Percentiles rank a stretch among this genome's conserved stretches.
Evolutionary conservation across 1,140 invertebrate species (phyloP).

Genomic region (Drosophila kanapiae): DNA sequence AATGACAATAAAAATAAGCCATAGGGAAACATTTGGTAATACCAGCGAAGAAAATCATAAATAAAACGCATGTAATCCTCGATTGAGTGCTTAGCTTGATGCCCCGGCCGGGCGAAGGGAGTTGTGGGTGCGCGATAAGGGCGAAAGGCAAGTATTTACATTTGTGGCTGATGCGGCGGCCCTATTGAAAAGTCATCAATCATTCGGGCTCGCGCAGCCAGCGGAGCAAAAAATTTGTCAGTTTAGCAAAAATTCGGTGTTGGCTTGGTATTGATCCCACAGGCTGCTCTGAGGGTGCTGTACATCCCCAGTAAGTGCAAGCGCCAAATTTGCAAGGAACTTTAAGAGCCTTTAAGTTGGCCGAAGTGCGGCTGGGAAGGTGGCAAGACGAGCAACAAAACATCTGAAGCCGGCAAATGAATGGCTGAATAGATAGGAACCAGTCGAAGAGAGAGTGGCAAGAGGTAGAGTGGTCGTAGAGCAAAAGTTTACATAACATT

Average conservation of each 20-base stretch:
- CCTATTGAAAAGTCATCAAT: slow-evolving; percentile 82
- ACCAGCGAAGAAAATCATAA: slow-evolving; percentile 79
- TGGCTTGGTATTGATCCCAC: slow-evolving; percentile 8
- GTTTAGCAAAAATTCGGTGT: slow-evolving; percentile 55
- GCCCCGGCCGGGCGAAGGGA: slow-evolving; percentile 27
- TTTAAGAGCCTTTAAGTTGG: slow-evolving; percentile 51
- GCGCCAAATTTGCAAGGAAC: slow-evolving; percentile 52
- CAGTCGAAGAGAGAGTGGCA: slow-evolving; percentile 56
- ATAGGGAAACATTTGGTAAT: slow-evolving; percentile 69
- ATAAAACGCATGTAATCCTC: slow-evolving; percentile 83
- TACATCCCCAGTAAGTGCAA: slow-evolving; percentile 14
- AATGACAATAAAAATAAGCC: slow-evolving; percentile 73
- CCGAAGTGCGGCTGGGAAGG: slow-evolving; percentile 7
- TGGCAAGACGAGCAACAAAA: slow-evolving; percentile 39
- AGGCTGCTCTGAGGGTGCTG: neutral
- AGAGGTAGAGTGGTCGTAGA: slow-evolving; percentile 41
- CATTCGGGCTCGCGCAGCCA: slow-evolving; percentile 57
- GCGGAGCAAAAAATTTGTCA: slow-evolving; percentile 78
- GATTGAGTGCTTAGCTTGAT: slow-evolving; percentile 79
- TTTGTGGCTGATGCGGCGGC: slow-evolving; percentile 59
- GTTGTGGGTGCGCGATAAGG: slow-evolving; percentile 24
- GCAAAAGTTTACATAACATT: slow-evolving; percentile 83
- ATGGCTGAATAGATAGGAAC: slow-evolving; percentile 78
- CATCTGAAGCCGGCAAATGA: slow-evolving; percentile 57
- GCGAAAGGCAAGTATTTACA: slow-evolving; percentile 67